Conservation (phyloP, 2,113 vertebrate genomes). For the Equus quagga region DNA sequence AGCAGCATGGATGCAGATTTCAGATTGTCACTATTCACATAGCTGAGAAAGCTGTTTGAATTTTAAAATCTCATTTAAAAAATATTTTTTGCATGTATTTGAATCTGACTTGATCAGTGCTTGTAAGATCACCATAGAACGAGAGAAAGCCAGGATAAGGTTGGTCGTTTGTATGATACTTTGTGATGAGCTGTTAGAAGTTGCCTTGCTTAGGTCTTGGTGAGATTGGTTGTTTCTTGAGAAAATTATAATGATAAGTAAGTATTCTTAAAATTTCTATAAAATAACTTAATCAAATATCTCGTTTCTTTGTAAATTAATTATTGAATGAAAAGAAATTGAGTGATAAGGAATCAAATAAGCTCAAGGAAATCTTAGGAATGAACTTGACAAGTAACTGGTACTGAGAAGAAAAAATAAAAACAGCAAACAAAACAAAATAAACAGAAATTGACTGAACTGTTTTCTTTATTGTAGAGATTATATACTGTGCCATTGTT, state of each 20-base stretch:
- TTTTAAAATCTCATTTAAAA: conserved; percentile 87
- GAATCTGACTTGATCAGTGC: conserved; percentile 61
- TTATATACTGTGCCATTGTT: background rate
- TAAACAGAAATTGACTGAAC: background rate
- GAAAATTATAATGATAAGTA: background rate
- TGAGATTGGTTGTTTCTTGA: background rate
- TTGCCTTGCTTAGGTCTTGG: background rate
- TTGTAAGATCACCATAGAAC: conserved; percentile 28
- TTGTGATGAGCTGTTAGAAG: background rate
- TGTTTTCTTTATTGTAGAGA: background rate
- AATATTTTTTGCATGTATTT: conserved; percentile 75
- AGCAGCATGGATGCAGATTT: conserved; percentile 90
- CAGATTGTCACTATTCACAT: conserved; percentile 87
- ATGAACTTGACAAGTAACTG: background rate
- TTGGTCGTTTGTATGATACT: background rate
- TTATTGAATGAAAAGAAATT: background rate
- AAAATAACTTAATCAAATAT: background rate
- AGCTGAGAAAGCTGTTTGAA: conserved; percentile 86
- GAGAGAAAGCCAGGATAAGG: background rate
- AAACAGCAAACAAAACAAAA: background rate
- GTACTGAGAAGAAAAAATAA: background rate
- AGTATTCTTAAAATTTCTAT: background rate
- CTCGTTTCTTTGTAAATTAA: background rate
- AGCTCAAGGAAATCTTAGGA: background rate
- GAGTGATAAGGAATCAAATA: background rate